A percentile compares a stretch with the other conserved stretches of the same genome.
Evolutionary conservation across 2,888 invertebrate species (phyloP).

Genomic region (Lampropteryx suffumata): DNA sequence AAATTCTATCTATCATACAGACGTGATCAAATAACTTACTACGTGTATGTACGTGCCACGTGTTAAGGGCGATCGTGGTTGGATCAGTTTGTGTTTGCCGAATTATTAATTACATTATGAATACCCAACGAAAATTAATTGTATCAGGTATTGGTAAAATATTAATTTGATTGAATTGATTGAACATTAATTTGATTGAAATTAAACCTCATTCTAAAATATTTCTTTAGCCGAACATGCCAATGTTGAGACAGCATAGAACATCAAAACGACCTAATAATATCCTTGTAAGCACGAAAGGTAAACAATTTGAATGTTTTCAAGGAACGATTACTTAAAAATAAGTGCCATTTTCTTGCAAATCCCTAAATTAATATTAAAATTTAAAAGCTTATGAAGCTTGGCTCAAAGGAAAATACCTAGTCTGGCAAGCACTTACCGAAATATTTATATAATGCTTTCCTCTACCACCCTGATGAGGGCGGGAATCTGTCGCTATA

Average conservation of each 20-base stretch:
- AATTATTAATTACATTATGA: no score
- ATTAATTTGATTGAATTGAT: no score
- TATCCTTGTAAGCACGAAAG: no score
- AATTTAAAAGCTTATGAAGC: neutral
- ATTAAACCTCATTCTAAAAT: no score
- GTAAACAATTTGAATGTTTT: neutral
- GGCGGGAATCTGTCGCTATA: slow-evolving; percentile 80
- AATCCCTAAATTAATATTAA: slow-evolving; percentile 2
- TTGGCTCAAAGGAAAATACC: slow-evolving; percentile 3
- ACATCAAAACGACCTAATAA: no score
- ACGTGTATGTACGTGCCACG: slow-evolving; percentile 7
- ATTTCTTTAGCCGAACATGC: no score
- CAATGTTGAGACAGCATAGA: no score
- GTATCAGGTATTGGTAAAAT: no score
- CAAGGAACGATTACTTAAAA: neutral
- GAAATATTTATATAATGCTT: slow-evolving; percentile 67
- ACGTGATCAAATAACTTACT: slow-evolving; percentile 13
- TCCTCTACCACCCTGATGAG: slow-evolving; percentile 77
- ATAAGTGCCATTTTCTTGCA: neutral
- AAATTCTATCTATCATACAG: slow-evolving; percentile 9
- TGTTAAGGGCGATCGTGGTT: neutral
- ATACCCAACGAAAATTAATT: no score
- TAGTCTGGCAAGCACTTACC: slow-evolving; percentile 42
- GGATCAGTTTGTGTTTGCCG: neutral
- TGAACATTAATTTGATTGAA: no score